A percentile compares a stretch with the other conserved stretches of the same genome.
Evolutionary conservation across 2,888 invertebrate genomes (phyloP).

Genomic region (Trichogramma evanescens): DNA sequence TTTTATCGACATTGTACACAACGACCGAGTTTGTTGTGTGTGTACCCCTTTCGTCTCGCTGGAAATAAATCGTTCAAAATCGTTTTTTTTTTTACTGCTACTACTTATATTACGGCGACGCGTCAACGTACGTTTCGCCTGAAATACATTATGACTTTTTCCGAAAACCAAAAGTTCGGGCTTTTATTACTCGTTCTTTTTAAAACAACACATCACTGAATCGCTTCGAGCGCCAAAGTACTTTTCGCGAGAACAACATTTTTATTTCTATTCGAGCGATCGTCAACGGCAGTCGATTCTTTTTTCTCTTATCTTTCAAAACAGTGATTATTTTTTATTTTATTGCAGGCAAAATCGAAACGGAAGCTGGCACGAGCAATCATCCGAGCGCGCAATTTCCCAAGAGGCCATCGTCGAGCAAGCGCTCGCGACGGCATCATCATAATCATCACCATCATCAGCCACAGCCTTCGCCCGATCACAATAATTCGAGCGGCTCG

Average conservation of each 20-base stretch:
- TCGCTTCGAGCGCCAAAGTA: neutral
- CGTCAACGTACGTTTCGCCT: too few relatives aligned
- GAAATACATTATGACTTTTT: too few relatives aligned
- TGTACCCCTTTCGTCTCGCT: too few relatives aligned
- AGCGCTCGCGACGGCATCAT: conserved; percentile 44
- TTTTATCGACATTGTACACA: too few relatives aligned
- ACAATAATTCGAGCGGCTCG: neutral
- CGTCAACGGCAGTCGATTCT: neutral
- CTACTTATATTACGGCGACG: too few relatives aligned
- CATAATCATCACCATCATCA: conserved; percentile 49
- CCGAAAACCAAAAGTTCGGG: too few relatives aligned
- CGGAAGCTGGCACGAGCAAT: conserved; percentile 15
- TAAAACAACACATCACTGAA: neutral
- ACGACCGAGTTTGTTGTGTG: too few relatives aligned
- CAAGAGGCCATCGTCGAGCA: conserved; percentile 10
- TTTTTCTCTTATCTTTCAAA: neutral
- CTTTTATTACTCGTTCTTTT: too few relatives aligned
- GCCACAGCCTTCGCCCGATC: conserved; percentile 35
- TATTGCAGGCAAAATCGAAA: conserved; percentile 6
- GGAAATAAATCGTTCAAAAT: too few relatives aligned
- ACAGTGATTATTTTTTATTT: neutral
- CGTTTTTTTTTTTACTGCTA: too few relatives aligned
- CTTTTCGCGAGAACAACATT: neutral
- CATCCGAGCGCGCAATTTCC: conserved; percentile 6
- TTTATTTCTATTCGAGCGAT: neutral